A percentile compares a stretch with the other conserved stretches of the same genome.
Evolutionary conservation across 2,113 vertebrate species (phyloP).

Genomic region (Rhinoderma darwinii): DNA sequence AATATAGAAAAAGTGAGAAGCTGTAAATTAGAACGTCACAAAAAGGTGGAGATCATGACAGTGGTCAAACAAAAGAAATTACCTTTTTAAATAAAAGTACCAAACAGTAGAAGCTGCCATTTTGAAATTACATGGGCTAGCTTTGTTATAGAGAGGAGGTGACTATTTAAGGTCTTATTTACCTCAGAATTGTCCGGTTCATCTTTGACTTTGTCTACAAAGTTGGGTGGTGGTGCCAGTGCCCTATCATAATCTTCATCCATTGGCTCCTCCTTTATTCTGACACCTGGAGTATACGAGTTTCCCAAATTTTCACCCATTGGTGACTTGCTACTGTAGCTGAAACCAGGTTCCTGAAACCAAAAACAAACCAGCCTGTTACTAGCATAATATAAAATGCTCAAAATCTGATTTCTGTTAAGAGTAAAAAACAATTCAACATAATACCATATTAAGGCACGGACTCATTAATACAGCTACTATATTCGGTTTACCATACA

Average conservation of each 20-base stretch:
- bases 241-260: conserved; percentile 93
- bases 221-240: conserved; percentile 77
- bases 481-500: too few relatives aligned
- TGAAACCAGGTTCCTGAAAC: conserved; percentile 80
- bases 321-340: conserved; percentile 77
- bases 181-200: conserved; percentile 89
- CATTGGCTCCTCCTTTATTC: conserved; percentile 94
- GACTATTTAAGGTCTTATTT: conserved; percentile 50
- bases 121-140: background rate
- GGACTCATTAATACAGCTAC: too few relatives aligned
- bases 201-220: conserved; percentile 87
- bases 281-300: conserved; percentile 80
- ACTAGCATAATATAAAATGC: background rate
- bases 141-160: background rate
- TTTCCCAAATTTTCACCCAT: conserved; percentile 81
- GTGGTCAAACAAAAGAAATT: too few relatives aligned
- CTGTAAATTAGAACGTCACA: background rate
- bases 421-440: too few relatives aligned
- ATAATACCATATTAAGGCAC: too few relatives aligned
- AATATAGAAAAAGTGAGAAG: background rate
- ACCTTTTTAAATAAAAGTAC: background rate
- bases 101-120: background rate
- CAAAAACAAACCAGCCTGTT: background rate
- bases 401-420: too few relatives aligned
- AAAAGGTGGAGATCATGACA: background rate